Conservation (phyloP, 2,797 vertebrate species). For the Prionace glauca region DNA sequence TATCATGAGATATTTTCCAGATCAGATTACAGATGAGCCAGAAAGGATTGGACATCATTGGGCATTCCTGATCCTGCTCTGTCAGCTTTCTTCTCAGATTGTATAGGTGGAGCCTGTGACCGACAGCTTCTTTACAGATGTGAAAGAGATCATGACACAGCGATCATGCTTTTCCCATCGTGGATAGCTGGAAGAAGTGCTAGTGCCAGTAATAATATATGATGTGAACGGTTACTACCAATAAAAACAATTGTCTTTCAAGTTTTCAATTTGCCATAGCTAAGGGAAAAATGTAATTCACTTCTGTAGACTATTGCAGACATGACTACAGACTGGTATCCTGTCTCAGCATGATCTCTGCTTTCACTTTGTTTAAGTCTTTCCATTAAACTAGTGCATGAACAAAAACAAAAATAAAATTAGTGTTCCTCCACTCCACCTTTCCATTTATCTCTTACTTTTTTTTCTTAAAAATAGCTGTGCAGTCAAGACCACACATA, state of each 20-base stretch:
- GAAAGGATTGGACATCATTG: not conserved
- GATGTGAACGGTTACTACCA: not conserved
- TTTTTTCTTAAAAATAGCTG: not conserved
- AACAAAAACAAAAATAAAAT: not conserved
- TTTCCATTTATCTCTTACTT: not conserved
- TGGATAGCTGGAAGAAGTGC: not conserved
- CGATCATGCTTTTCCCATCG: not conserved
- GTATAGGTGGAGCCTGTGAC: not conserved
- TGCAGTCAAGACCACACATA: not conserved
- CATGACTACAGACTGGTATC: not conserved
- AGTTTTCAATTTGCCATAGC: not conserved
- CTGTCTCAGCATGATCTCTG: not conserved
- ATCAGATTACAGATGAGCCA: not conserved
- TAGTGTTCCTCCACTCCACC: not conserved
- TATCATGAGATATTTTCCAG: slow-evolving; percentile 3
- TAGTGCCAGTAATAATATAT: not conserved
- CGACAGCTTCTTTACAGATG: not conserved
- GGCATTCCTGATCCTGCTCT: not conserved
- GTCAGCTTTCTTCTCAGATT: not conserved
- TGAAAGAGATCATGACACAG: not conserved
- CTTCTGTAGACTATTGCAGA: not conserved
- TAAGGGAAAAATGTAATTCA: not conserved
- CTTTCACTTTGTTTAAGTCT: not conserved
- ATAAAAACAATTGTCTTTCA: not conserved
- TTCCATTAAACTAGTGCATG: not conserved